Conservation (phyloP, 1,140 invertebrate genomes). For the Babylonia areolata region DNA sequence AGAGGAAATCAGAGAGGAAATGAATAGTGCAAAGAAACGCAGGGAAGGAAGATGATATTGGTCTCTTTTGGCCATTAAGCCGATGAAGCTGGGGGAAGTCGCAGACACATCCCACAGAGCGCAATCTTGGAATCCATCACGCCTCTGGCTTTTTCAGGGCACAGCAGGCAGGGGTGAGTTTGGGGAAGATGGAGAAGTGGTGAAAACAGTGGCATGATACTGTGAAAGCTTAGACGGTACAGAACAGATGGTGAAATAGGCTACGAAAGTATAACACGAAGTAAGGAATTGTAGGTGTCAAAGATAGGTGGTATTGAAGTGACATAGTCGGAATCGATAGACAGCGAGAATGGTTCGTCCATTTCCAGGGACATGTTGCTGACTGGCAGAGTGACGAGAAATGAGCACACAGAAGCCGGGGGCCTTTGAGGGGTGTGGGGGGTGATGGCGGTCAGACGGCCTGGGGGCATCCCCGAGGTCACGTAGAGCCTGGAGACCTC, state of each 20-base stretch:
- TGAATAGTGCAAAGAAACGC: neutral
- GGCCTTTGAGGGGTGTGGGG: no score
- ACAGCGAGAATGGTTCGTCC: neutral
- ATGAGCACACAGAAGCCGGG: neutral
- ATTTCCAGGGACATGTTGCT: neutral
- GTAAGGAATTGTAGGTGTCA: neutral
- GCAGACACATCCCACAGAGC: neutral
- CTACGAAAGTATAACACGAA: neutral
- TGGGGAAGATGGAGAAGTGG: neutral
- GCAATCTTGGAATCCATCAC: neutral
- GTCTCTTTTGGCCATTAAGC: neutral
- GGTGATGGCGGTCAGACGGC: no score
- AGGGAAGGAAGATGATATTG: neutral
- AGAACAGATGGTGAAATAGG: neutral
- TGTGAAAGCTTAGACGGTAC: neutral
- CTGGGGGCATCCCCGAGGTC: no score
- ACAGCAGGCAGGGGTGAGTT: neutral
- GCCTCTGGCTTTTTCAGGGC: neutral
- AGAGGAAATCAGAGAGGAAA: slow-evolving; percentile 1
- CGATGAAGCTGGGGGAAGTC: neutral
- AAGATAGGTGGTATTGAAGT: no score
- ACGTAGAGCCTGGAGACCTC: no score
- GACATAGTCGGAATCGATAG: no score
- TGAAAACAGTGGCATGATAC: neutral
- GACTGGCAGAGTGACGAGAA: neutral